These are phyloP conservation scores for Tetragonisca angustula DNA, from an alignment of 2,888 invertebrate species.

Conservation along the genomic window DNA sequence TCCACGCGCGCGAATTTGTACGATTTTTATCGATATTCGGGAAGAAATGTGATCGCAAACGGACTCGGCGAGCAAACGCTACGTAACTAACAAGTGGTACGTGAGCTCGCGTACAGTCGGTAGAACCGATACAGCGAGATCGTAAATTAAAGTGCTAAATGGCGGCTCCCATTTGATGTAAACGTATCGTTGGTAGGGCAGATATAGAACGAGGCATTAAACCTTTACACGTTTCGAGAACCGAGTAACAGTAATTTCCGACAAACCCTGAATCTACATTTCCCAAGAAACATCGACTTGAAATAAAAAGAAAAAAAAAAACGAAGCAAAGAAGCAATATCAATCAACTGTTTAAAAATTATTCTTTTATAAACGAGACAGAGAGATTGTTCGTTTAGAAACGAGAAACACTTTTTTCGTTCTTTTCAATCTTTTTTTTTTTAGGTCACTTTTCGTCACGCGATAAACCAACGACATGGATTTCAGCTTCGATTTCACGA, in stretches of 20 bases:
- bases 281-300: not conserved
- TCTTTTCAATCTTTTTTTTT: too few relatives aligned
- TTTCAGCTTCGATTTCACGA: not conserved
- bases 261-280: not conserved
- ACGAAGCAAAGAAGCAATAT: too few relatives aligned
- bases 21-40: not conserved
- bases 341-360: too few relatives aligned
- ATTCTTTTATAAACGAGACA: too few relatives aligned
- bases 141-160: not conserved
- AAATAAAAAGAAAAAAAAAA: too few relatives aligned
- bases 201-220: not conserved
- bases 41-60: not conserved
- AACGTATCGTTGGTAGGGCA: not conserved
- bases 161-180: not conserved
- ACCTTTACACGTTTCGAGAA: not conserved
- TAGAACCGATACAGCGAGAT: not conserved
- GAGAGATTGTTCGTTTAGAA: too few relatives aligned
- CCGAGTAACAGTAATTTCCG: not conserved
- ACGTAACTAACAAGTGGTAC: not conserved
- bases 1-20: not conserved
- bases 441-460: not conserved
- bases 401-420: too few relatives aligned
- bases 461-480: not conserved
- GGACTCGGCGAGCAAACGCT: not conserved
- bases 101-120: not conserved